These are phyloP conservation scores for Pyrocephalus nanus DNA, from an alignment of 2,797 vertebrate genomes.

Conservation along the genomic window DNA sequence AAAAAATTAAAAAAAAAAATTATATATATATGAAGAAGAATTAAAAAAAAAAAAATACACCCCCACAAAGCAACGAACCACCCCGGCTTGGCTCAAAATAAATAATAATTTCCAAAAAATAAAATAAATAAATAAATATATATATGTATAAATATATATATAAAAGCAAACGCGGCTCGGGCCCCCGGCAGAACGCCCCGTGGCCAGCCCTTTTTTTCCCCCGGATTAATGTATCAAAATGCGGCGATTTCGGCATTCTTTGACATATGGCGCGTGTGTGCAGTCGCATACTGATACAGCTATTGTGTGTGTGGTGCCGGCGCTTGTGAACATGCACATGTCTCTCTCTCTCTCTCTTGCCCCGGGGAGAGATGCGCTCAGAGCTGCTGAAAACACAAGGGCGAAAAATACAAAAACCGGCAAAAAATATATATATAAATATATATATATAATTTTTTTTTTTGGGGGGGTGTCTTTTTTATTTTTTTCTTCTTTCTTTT, in stretches of 20 bases:
- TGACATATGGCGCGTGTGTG: constrained; percentile 49
- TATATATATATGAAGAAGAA: too few relatives aligned
- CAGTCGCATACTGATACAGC: constrained; percentile 7
- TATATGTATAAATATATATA: too few relatives aligned
- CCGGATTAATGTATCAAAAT: constrained; percentile 14
- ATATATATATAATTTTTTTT: too few relatives aligned
- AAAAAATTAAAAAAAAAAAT: background rate
- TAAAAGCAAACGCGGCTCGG: too few relatives aligned
- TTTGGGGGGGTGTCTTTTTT: background rate
- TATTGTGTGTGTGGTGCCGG: background rate
- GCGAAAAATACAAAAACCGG: background rate
- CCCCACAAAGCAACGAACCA: background rate
- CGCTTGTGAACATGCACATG: background rate
- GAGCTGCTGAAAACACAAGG: background rate
- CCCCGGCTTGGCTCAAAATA: background rate
- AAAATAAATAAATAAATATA: too few relatives aligned
- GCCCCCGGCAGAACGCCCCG: too few relatives aligned
- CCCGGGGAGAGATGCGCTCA: background rate
- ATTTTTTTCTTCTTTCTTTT: background rate
- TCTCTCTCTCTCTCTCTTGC: background rate
- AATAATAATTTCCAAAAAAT: background rate
- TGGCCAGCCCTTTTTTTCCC: too few relatives aligned
- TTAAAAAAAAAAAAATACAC: background rate
- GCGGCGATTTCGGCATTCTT: background rate
- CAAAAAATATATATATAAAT: background rate